Evolutionary conservation across 2,888 invertebrate genomes (phyloP), one percentile per base, ranked within the genome.

Genomic region (Watsonalla cultraria): DNA sequence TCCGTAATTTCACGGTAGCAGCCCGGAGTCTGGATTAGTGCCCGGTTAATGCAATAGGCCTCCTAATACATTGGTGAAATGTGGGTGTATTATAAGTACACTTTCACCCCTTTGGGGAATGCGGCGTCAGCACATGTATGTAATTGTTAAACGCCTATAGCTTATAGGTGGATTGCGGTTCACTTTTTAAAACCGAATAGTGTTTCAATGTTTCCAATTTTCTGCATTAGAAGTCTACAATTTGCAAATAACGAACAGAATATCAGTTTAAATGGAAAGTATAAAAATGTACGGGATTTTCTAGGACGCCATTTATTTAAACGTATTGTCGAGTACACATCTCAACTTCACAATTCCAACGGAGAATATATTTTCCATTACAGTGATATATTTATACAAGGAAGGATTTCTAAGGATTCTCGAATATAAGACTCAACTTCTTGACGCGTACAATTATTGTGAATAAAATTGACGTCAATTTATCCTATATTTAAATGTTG

Each of bases 341-440:
- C 42, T 42, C 42, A 42, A 42, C 42, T 42, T 11, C 42, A 42
- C 11, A 42, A 42, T 42, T 8, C 42, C 42, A 42, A 11, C 42
- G 42, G 11, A 11, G 42, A 42, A 42, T 42, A 42, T 42, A 42
- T 42, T 42, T 42, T 42, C 11, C 42, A 11, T 42, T 42, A 11
- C 42, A 8, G 11, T 42, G 42, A 42, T 42, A 42, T 42, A 42
- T 42, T 42, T 42, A 42, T 42, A 42, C 42, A 11, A 42, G 42
- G 42, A 42, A 42, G 9, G 42, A 42, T 51, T 51, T 51, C 34
- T 42, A 46, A n/a, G 45, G 46, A 51, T 51, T 46, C 51, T 45
- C 46, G 45, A 45, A 51, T 51, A 34, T 45, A 45, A 45, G 45
- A 33, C 45, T 37, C 37, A 37, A 8, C 37, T 37, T 5, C 42